These are phyloP conservation scores for Myotis brandtii DNA, from an alignment of 2,113 vertebrate species.

Conservation along the genomic window DNA sequence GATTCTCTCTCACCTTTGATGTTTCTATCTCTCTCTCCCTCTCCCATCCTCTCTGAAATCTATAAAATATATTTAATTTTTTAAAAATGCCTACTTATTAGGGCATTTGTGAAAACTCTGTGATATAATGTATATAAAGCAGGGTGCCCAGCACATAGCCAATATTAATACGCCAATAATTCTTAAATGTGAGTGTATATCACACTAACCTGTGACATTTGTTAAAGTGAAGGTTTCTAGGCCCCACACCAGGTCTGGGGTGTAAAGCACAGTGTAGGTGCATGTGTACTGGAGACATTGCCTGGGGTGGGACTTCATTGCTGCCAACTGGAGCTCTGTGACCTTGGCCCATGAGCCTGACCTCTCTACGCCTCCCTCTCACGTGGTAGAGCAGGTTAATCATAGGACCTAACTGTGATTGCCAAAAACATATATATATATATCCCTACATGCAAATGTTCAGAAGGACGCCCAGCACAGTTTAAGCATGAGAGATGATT, in stretches of 20 bases:
- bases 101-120: neutral
- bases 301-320: neutral
- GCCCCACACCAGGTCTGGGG: fast-evolving
- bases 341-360: neutral
- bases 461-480: neutral
- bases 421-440: neutral
- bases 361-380: neutral
- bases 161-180: fast-evolving
- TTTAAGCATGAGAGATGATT: neutral
- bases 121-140: neutral
- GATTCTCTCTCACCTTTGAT: too few species aligned
- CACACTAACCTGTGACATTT: fast-evolving
- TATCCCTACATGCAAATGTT: neutral
- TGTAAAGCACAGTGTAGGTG: neutral
- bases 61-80: too few species aligned
- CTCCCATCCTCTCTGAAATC: too few species aligned
- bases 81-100: neutral
- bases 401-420: neutral
- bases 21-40: too few species aligned
- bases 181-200: neutral
- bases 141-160: fast-evolving
- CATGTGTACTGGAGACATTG: neutral
- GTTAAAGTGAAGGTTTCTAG: neutral
- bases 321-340: neutral
- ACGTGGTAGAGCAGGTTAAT: neutral